Conservation (phyloP, 2,888 invertebrate species). For the Sesia bembeciformis region DNA sequence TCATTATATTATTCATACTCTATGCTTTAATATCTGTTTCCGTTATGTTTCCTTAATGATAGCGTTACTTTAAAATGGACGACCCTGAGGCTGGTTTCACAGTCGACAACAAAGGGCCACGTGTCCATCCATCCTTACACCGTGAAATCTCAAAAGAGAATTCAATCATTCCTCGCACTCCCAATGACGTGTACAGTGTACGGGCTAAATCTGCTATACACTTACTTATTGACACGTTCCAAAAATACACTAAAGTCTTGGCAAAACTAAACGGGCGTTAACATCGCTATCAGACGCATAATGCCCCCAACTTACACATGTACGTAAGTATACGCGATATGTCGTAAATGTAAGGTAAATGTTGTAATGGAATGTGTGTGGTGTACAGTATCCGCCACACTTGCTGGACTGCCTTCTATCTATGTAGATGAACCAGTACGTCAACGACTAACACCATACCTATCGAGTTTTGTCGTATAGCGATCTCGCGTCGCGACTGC, state of each 20-base stretch:
- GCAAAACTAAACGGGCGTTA: slow-evolving; percentile 73
- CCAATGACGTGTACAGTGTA: slow-evolving; percentile 64
- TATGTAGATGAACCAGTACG: slow-evolving; percentile 12
- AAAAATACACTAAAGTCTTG: slow-evolving; percentile 67
- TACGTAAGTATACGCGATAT: neutral
- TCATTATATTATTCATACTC: neutral
- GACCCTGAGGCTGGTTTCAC: slow-evolving; percentile 18
- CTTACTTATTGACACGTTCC: slow-evolving; percentile 74
- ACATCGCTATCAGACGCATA: slow-evolving; percentile 68
- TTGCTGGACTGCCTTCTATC: slow-evolving; percentile 15
- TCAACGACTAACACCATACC: neutral
- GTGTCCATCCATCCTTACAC: slow-evolving; percentile 2
- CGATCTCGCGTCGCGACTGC: too few relatives aligned
- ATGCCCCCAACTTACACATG: slow-evolving; percentile 45
- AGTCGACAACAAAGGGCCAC: slow-evolving; percentile 15
- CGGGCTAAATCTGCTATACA: slow-evolving; percentile 67
- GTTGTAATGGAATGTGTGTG: too few relatives aligned
- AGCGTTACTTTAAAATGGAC: neutral
- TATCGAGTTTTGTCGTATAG: too few relatives aligned
- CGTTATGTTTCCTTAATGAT: neutral
- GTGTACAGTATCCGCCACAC: slow-evolving; percentile 20
- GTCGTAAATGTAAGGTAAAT: slow-evolving; percentile 7
- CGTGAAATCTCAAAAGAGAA: slow-evolving; percentile 32
- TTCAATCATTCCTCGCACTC: slow-evolving; percentile 51
- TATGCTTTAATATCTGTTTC: neutral